Base-by-base conservation (phyloP, 2,888 invertebrate genomes). In the Rotaria magnacalcarata region DNA sequence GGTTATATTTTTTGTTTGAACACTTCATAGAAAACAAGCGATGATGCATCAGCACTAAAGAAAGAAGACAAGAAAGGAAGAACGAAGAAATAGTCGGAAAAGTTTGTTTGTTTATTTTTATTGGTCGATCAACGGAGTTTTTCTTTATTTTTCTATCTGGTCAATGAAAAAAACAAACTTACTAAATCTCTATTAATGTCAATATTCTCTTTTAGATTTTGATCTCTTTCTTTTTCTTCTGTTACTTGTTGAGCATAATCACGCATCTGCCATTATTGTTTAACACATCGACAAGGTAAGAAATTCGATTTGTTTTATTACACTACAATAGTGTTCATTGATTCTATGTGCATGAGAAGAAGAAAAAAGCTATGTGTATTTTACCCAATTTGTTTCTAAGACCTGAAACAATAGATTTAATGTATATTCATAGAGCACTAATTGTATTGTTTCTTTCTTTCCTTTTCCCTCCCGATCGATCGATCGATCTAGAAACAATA, bases 31-130 rank as follows among this genome's bases (percentile, higher is more conserved):
- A 24, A 67, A 50, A 50, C 10, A 50, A 34, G 34, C 67, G 34
- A 67, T 67, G 67, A 67, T 34, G 67, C 67, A 67, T 67, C 67
- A n/a, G n/a, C n/a, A 67, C 27, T 67, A 16, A 67, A 67, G 67
- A 67, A 41, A 67, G 34, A 41, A 34, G 67, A 67, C 67, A 67
- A 67, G 67, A 34, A 16, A 67, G 67, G 34, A 41, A 34, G 67
- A 67, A 67, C 27, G 67, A 67, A 34, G 67, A 67, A 67, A 67
- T 67, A 67, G 67, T 34, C 67, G 67, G 67, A 67, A 67, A 67
- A 67, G 67, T 67, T 67, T 67, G 67, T 67, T 67, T 67, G 67
- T 67, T 67, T 67, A 19, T 67, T 67, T 67, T 67, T 34, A 34
- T 67, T 34, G 67, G 19, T 67, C 67, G 67, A 67, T 67, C 34